These are phyloP conservation scores for Anser brachyrhynchus DNA, from an alignment of 2,113 vertebrate genomes.

Conservation along the genomic window DNA sequence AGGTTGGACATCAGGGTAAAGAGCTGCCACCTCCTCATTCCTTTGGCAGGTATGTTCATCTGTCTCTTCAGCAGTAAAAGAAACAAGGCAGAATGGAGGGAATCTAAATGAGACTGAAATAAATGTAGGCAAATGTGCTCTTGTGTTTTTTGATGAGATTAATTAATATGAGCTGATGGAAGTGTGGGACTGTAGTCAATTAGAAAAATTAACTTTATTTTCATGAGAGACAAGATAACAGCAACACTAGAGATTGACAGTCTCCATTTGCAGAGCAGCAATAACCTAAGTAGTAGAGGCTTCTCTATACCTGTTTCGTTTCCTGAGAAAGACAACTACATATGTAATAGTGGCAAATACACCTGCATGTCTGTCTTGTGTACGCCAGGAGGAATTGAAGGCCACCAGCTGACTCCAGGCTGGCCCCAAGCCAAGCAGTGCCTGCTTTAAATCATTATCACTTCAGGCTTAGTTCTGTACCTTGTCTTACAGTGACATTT, in stretches of 20 bases:
- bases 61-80: not conserved
- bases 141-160: not conserved
- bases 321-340: not conserved
- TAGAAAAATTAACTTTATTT: not conserved
- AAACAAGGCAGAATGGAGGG: not conserved
- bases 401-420: not conserved
- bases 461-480: fast-evolving
- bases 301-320: not conserved
- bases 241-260: not conserved
- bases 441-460: not conserved
- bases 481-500: not conserved
- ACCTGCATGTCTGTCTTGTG: not conserved
- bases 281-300: not conserved
- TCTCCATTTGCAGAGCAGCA: not conserved
- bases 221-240: not conserved
- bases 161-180: not conserved
- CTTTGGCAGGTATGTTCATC: not conserved
- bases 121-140: not conserved
- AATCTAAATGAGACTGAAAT: not conserved
- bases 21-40: not conserved
- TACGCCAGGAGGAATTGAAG: not conserved
- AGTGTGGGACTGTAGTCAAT: not conserved
- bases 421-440: not conserved
- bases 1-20: not conserved
- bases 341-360: not conserved